Percentiles rank a stretch among this genome's conserved stretches.
These are phyloP conservation scores for Cheirogaleus major DNA, from an alignment of 2,797 vertebrate species.

Conservation along the genomic window DNA sequence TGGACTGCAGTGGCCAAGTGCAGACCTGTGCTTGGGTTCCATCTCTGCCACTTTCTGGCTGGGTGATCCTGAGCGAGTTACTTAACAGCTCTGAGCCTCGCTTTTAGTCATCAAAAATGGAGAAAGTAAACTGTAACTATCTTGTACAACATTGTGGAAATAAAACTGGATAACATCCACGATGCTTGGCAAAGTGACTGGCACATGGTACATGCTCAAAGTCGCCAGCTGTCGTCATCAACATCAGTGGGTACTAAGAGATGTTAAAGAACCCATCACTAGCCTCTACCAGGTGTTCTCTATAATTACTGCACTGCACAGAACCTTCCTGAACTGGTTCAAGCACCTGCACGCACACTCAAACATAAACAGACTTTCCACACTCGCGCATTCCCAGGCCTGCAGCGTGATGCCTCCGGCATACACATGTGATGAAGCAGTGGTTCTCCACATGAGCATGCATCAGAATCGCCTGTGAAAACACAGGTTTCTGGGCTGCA, in stretches of 20 bases:
- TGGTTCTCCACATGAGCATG: background rate
- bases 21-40: background rate
- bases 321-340: background rate
- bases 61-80: background rate
- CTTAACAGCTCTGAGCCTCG: background rate
- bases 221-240: background rate
- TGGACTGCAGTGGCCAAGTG: accelerated
- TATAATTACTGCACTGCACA: background rate
- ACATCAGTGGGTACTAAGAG: background rate
- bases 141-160: background rate
- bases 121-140: background rate
- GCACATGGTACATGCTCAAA: background rate
- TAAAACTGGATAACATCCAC: background rate
- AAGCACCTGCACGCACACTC: accelerated
- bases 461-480: background rate
- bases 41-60: background rate
- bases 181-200: background rate
- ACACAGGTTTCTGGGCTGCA: background rate
- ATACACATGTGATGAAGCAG: background rate
- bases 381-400: accelerated
- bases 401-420: background rate
- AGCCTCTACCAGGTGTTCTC: background rate
- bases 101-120: background rate
- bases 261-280: background rate
- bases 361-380: background rate